These are phyloP conservation scores for Clusia tigrina DNA, from an alignment of 2,888 invertebrate species.

Conservation along the genomic window DNA sequence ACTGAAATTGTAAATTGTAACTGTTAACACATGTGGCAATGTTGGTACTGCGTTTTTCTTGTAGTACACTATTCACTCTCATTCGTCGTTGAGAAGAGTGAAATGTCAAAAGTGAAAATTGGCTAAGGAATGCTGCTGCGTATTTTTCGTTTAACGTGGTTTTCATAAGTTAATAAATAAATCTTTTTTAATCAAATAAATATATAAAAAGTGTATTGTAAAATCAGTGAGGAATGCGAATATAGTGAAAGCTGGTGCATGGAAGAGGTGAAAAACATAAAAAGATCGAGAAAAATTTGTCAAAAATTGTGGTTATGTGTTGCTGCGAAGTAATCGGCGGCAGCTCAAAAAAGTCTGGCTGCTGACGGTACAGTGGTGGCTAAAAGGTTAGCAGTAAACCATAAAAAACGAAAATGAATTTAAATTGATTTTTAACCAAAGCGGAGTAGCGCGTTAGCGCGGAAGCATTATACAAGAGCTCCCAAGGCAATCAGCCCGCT, in stretches of 20 bases:
- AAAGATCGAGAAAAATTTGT: constrained; percentile 9
- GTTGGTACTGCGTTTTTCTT: neutral
- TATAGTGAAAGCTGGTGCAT: constrained; percentile 26
- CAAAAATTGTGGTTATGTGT: constrained; percentile 14
- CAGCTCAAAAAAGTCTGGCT: neutral
- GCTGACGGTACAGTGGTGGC: neutral
- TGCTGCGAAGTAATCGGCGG: neutral
- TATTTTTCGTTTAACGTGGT: constrained; percentile 49
- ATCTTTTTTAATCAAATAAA: constrained; percentile 17
- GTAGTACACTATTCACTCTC: neutral
- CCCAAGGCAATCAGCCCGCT: neutral
- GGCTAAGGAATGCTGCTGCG: constrained; percentile 50
- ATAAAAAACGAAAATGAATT: neutral
- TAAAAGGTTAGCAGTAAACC: neutral
- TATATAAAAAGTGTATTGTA: constrained; percentile 19
- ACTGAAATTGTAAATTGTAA: neutral
- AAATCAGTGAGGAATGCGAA: constrained; percentile 24
- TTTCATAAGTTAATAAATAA: constrained; percentile 10
- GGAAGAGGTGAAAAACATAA: constrained; percentile 8
- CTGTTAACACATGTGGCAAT: neutral
- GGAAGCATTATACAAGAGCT: neutral
- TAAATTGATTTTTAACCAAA: neutral
- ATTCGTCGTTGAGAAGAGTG: neutral
- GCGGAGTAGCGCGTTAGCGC: neutral
- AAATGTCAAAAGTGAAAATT: constrained; percentile 43